Conservation (phyloP, 2,888 invertebrate species). For the Iselma pallidipennis region DNA sequence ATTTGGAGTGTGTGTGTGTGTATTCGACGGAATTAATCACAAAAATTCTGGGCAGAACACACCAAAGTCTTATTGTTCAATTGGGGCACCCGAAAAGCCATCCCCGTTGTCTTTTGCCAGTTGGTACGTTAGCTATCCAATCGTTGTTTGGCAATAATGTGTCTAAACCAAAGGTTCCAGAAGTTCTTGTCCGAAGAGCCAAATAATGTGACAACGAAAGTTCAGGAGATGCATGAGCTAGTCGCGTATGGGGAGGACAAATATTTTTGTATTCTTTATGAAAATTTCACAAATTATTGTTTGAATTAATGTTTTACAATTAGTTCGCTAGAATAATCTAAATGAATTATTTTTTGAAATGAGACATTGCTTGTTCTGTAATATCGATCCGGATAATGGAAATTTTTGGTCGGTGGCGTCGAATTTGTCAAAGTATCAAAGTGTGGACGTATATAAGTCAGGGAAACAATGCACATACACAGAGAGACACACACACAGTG, state of each 20-base stretch:
- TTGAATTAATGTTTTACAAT: too few species aligned
- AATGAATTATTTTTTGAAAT: too few species aligned
- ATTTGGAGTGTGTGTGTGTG: neutral
- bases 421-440: slow-evolving; percentile 11
- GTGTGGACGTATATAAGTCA: slow-evolving; percentile 8
- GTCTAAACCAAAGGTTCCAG: too few species aligned
- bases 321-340: too few species aligned
- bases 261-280: neutral
- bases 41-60: slow-evolving; percentile 43
- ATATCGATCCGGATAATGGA: slow-evolving; percentile 5
- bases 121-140: slow-evolving; percentile 14
- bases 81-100: slow-evolving; percentile 18
- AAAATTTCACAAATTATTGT: too few species aligned
- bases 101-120: slow-evolving; percentile 5
- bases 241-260: too few species aligned
- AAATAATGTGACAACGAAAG: too few species aligned
- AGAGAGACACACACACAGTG: neutral
- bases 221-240: too few species aligned
- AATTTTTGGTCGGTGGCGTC: slow-evolving; percentile 2
- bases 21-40: slow-evolving; percentile 38
- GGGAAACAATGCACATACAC: slow-evolving; percentile 9
- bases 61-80: slow-evolving; percentile 26
- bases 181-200: too few species aligned
- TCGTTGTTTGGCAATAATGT: slow-evolving; percentile 18
- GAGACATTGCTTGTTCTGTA: neutral